phyloP scores from a whole-genome alignment of 2,888 invertebrate species.

The Lumbricus terrestris region DNA sequence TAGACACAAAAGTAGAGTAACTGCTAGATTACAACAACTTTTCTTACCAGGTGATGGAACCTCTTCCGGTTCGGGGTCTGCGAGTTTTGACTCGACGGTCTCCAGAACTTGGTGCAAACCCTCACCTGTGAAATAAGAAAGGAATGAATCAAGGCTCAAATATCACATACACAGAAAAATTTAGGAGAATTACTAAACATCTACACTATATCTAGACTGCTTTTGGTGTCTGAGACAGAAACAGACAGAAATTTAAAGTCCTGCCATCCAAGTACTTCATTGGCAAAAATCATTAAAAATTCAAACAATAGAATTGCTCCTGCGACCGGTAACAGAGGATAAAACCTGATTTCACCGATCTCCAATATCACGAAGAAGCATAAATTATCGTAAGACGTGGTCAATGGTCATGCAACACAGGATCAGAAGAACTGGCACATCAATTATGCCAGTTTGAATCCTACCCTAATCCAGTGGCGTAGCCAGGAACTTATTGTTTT shows the following conservation, averaged over 20 bases:
- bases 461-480: too few species aligned
- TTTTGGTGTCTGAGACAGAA: not conserved
- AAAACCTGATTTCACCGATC: not conserved
- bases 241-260: too few species aligned
- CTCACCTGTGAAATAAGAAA: conserved; percentile 16
- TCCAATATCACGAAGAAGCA: not conserved
- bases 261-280: not conserved
- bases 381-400: not conserved
- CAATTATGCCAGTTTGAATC: not conserved
- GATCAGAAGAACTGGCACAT: not conserved
- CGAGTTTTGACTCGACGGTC: conserved; percentile 27
- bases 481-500: too few species aligned
- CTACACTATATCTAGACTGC: not conserved
- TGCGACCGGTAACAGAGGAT: not conserved
- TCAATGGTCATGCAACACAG: not conserved
- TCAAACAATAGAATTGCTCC: too few species aligned
- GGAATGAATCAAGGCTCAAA: not conserved
- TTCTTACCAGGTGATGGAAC: not conserved
- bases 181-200: not conserved
- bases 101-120: conserved; percentile 28
- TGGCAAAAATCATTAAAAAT: not conserved
- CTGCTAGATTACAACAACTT: not conserved
- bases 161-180: not conserved
- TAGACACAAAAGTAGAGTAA: not conserved
- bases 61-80: conserved; percentile 11